A percentile compares a stretch with the other conserved stretches of the same genome.
Evolutionary conservation across 2,888 invertebrate genomes (phyloP).

Genomic region (Himalopsyche tibetana): DNA sequence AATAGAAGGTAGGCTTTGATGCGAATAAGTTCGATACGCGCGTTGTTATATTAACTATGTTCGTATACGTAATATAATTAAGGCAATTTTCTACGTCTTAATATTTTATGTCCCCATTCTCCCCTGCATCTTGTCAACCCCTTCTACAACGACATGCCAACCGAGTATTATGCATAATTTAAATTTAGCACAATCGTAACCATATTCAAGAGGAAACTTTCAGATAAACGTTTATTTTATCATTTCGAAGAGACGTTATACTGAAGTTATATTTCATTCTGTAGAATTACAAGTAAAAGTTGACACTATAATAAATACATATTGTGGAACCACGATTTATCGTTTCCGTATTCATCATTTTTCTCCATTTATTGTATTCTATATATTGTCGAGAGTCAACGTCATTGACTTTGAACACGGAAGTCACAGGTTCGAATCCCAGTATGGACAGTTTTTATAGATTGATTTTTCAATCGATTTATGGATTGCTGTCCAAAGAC

Average conservation of each 20-base stretch:
- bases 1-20: neutral
- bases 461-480: too few species aligned
- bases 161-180: conserved; percentile 26
- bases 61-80: neutral
- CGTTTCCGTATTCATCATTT: too few species aligned
- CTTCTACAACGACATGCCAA: neutral
- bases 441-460: too few species aligned
- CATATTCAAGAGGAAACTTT: neutral
- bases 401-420: too few species aligned
- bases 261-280: neutral
- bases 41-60: neutral
- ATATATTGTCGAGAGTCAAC: too few species aligned
- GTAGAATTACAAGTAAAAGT: neutral
- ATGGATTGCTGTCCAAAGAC: too few species aligned
- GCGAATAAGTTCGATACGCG: neutral
- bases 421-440: too few species aligned
- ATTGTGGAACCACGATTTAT: too few species aligned
- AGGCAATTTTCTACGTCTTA: neutral
- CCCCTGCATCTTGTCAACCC: neutral
- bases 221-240: conserved; percentile 8
- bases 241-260: neutral
- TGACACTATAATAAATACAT: neutral
- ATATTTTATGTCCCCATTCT: neutral
- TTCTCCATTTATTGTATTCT: too few species aligned
- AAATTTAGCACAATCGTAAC: neutral